Evolutionary conservation across 2,888 invertebrate species (phyloP).

Genomic region (Euzophera pinguis): DNA sequence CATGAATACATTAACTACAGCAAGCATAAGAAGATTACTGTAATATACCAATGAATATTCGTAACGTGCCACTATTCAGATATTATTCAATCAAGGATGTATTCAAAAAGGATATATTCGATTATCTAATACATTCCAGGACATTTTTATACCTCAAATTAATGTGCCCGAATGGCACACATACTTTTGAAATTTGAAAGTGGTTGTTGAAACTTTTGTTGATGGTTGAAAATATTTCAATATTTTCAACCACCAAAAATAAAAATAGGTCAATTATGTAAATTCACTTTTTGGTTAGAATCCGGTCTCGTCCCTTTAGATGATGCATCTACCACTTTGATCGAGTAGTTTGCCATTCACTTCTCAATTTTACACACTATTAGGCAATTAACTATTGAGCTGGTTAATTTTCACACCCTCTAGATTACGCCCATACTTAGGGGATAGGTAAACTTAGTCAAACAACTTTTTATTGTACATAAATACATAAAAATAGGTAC

Average conservation of each 20-base stretch:
- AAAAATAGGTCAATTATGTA: too few species aligned
- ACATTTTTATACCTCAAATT: too few species aligned
- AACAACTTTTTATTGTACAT: too few species aligned
- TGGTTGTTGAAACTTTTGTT: too few species aligned
- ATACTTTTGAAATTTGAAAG: too few species aligned
- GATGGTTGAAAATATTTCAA: too few species aligned
- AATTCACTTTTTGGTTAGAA: background rate
- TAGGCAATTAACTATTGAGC: conserved; percentile 2
- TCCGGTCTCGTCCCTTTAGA: too few species aligned
- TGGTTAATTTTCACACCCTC: background rate
- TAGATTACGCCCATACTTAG: background rate
- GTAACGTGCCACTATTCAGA: conserved; percentile 18
- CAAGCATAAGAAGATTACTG: conserved; percentile 11
- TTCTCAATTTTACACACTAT: conserved; percentile 1
- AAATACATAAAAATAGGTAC: too few species aligned
- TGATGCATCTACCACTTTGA: background rate
- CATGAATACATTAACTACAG: background rate
- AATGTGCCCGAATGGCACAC: too few species aligned
- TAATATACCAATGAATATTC: conserved; percentile 14
- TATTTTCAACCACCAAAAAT: too few species aligned
- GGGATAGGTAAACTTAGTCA: too few species aligned
- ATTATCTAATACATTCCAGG: too few species aligned
- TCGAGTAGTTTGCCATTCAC: background rate
- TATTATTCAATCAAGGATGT: conserved; percentile 19
- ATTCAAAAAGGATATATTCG: conserved; percentile 6